These are phyloP conservation scores for Tridacna gigas DNA, from an alignment of 2,888 invertebrate species.

Conservation along the genomic window DNA sequence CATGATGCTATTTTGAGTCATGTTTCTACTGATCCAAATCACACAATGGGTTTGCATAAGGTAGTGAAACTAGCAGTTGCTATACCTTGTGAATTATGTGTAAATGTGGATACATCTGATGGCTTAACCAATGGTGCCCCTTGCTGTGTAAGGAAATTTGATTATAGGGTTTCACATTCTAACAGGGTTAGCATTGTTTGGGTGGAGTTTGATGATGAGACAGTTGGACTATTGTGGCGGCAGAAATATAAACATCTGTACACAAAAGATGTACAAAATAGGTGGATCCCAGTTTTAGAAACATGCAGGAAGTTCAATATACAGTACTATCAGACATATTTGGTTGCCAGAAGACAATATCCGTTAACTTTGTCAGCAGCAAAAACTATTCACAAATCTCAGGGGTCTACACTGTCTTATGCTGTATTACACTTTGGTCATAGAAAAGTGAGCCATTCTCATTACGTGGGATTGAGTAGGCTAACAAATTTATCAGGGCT, in stretches of 20 bases:
- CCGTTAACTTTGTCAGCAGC: too few relatives aligned
- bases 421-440: too few relatives aligned
- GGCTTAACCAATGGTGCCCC: slow-evolving; percentile 59
- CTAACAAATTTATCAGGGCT: too few relatives aligned
- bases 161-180: slow-evolving; percentile 31
- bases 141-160: slow-evolving; percentile 41
- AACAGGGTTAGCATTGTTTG: slow-evolving; percentile 48
- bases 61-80: slow-evolving; percentile 28
- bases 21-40: slow-evolving; percentile 42
- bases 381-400: too few relatives aligned
- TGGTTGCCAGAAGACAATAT: too few relatives aligned
- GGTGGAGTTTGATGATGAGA: slow-evolving; percentile 42
- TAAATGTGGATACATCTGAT: slow-evolving; percentile 54
- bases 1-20: slow-evolving; percentile 29
- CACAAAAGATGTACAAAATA: too few relatives aligned
- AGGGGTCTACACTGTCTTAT: too few relatives aligned
- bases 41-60: slow-evolving; percentile 32
- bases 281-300: too few relatives aligned
- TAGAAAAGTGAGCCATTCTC: too few relatives aligned
- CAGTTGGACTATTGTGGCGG: slow-evolving; percentile 26
- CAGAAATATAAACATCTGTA: slow-evolving; percentile 17
- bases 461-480: too few relatives aligned
- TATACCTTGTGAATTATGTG: slow-evolving; percentile 37
- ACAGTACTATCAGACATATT: too few relatives aligned
- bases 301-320: too few relatives aligned